These are phyloP conservation scores for Pitta sordida DNA, from an alignment of 2,113 vertebrate genomes.

Conservation along the genomic window DNA sequence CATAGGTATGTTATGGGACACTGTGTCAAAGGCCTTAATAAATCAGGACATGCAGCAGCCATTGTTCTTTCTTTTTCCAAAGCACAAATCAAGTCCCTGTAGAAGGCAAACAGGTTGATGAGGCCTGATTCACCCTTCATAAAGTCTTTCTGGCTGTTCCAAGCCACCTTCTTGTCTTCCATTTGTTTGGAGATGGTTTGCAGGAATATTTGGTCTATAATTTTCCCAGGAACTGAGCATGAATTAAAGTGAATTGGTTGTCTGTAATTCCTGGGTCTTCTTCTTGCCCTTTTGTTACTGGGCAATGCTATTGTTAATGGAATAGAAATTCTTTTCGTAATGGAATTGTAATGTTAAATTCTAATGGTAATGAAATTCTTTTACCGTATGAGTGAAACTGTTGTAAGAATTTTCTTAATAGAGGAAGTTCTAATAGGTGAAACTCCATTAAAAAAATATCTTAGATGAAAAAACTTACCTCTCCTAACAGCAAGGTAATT, in stretches of 20 bases:
- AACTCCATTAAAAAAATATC: not conserved
- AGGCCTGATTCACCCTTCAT: not conserved
- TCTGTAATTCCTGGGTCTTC: not conserved
- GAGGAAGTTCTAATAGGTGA: not conserved
- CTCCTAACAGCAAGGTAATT: not conserved
- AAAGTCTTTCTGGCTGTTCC: not conserved
- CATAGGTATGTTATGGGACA: not conserved
- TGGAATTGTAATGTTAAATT: not conserved
- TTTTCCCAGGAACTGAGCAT: not conserved
- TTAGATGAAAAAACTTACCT: not conserved
- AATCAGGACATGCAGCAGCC: not conserved
- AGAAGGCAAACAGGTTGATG: fast-evolving
- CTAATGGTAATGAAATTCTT: not conserved
- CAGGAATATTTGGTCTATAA: not conserved
- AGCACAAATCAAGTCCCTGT: not conserved
- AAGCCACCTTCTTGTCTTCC: not conserved
- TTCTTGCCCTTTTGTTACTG: not conserved
- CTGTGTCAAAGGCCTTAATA: not conserved
- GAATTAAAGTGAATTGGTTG: not conserved
- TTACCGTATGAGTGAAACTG: not conserved
- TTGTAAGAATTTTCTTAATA: not conserved
- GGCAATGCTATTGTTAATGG: not conserved
- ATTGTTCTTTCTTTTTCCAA: not conserved
- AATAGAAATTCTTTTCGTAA: not conserved
- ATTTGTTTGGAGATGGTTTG: not conserved